Conservation (phyloP, 2,113 vertebrate genomes). For the Mesitornis unicolor region DNA sequence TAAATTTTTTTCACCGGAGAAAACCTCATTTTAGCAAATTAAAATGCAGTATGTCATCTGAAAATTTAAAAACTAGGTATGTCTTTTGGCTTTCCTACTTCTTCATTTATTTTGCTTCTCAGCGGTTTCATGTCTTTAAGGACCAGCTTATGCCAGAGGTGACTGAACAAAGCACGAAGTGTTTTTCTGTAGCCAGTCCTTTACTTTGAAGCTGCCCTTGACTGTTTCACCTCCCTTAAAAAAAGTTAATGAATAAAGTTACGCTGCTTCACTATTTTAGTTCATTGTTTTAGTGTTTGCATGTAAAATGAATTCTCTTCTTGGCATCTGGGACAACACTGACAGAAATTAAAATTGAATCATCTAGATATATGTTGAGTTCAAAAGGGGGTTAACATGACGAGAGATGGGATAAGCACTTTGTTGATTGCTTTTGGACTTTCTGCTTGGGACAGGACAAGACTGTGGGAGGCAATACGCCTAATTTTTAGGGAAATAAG, state of each 20-base stretch:
- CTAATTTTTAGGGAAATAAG: constrained; percentile 36
- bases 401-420: not conserved
- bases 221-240: not conserved
- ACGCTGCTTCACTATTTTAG: not conserved
- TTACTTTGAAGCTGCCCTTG: not conserved
- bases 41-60: not conserved
- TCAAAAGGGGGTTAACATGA: not conserved
- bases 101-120: not conserved
- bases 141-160: not conserved
- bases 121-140: not conserved
- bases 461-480: not conserved
- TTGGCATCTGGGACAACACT: not conserved
- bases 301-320: not conserved
- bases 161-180: not conserved
- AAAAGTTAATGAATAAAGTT: not conserved
- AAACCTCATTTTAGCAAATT: not conserved
- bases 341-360: not conserved
- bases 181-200: not conserved
- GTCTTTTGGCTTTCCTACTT: not conserved
- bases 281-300: not conserved
- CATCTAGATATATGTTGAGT: not conserved
- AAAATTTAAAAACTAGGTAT: not conserved
- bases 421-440: not conserved
- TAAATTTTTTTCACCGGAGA: not conserved
- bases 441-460: not conserved